phyloP scores from a whole-genome alignment of 1,140 invertebrate species.

The Habropoda laboriosa region DNA sequence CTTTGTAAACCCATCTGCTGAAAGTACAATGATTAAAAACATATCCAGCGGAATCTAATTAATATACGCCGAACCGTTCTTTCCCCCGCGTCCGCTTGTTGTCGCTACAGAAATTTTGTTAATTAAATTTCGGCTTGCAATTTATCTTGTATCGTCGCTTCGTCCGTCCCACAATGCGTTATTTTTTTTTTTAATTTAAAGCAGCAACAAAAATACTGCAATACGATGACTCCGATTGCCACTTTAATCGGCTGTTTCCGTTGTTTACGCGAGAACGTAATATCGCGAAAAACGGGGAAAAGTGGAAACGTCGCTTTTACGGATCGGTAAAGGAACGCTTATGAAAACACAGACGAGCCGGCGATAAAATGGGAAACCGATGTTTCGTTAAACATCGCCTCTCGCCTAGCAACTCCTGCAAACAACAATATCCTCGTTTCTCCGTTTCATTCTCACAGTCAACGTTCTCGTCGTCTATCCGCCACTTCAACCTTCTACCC shows the following conservation, averaged over 20 bases:
- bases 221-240: not conserved
- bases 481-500: not conserved
- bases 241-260: not conserved
- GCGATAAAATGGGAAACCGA: not conserved
- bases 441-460: not conserved
- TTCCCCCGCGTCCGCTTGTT: too few species aligned
- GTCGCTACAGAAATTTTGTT: not conserved
- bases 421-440: conserved; percentile 10
- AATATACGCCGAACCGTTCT: not conserved
- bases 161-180: too few species aligned
- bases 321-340: not conserved
- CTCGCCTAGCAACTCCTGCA: not conserved
- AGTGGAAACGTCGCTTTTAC: not conserved
- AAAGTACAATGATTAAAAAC: conserved; percentile 40
- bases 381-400: conserved; percentile 16
- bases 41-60: not conserved
- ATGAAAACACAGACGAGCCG: not conserved
- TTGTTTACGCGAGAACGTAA: not conserved
- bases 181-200: too few species aligned
- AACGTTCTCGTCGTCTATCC: not conserved
- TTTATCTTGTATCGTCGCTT: too few species aligned
- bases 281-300: not conserved
- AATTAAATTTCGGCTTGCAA: not conserved
- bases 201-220: too few species aligned
- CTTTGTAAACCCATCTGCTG: conserved; percentile 32